These are phyloP conservation scores for Bombus soroeensis DNA, from an alignment of 1,140 invertebrate genomes.

Conservation along the genomic window DNA sequence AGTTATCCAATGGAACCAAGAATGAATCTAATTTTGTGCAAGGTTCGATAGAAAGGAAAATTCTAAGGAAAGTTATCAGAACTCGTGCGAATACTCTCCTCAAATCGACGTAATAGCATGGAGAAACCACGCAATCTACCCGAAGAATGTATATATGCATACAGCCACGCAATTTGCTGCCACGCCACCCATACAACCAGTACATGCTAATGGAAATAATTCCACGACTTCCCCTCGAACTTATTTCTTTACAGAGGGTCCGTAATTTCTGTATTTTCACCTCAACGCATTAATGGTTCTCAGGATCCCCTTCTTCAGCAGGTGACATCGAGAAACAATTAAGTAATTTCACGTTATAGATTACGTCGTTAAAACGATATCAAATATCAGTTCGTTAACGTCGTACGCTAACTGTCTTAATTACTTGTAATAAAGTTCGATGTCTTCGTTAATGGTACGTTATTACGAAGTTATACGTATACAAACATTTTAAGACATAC, in stretches of 20 bases:
- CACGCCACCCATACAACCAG: not conserved
- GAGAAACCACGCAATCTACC: slow-evolving; percentile 6
- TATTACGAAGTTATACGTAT: too few relatives aligned
- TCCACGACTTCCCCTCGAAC: not conserved
- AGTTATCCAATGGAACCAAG: not conserved
- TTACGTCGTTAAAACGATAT: not conserved
- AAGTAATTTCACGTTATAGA: not conserved
- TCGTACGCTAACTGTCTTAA: not conserved
- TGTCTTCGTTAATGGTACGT: not conserved
- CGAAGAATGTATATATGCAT: not conserved
- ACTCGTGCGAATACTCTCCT: not conserved
- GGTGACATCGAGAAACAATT: not conserved
- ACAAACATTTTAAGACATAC: too few relatives aligned
- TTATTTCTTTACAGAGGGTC: not conserved
- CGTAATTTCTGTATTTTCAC: not conserved
- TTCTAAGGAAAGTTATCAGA: slow-evolving; percentile 2
- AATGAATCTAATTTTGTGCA: not conserved
- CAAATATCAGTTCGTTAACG: not conserved
- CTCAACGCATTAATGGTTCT: not conserved
- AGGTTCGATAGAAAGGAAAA: not conserved
- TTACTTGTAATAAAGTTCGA: not conserved
- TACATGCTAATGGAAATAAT: slow-evolving; percentile 21
- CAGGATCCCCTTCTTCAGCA: not conserved
- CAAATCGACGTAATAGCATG: slow-evolving; percentile 3
- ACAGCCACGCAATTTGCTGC: slow-evolving; percentile 3